These are phyloP conservation scores for Saccopteryx leptura DNA, from an alignment of 2,113 vertebrate species.

Conservation along the genomic window DNA sequence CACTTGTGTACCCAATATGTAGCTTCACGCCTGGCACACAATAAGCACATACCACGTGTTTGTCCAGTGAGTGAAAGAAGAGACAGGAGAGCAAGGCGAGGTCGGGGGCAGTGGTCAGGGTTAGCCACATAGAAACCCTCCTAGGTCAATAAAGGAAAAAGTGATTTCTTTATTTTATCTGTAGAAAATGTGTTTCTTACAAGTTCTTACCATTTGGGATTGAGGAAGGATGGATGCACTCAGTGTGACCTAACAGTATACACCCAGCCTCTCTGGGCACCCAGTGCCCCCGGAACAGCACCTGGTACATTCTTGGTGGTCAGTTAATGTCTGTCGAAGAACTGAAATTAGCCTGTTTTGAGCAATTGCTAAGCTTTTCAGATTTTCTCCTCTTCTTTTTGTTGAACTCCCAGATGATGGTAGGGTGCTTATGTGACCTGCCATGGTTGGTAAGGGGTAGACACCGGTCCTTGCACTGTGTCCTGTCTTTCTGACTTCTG, in stretches of 20 bases:
- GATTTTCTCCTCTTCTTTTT: not conserved
- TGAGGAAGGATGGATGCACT: too few species aligned
- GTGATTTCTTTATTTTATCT: not conserved
- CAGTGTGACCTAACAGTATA: not conserved
- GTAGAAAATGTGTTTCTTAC: not conserved
- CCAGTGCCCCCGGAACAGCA: too few species aligned
- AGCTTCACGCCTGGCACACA: too few species aligned
- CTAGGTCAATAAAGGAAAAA: too few species aligned
- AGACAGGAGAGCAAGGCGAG: not conserved
- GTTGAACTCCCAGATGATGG: not conserved
- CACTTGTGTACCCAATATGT: not conserved
- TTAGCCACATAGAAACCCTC: not conserved
- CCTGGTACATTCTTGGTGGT: too few species aligned
- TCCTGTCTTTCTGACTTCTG: not conserved
- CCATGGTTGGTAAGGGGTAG: not conserved
- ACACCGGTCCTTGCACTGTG: too few species aligned
- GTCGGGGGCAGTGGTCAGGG: not conserved
- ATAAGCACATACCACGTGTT: accelerated
- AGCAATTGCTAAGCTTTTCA: not conserved
- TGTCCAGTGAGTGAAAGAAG: not conserved
- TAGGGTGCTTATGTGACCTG: not conserved
- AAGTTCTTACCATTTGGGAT: not conserved
- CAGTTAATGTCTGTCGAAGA: not conserved
- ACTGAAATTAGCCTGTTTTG: not conserved
- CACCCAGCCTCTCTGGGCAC: not conserved